Percentiles rank a stretch among this genome's conserved stretches.
phyloP scores from a whole-genome alignment of 2,797 vertebrate genomes.

The Danio aesculapii region DNA sequence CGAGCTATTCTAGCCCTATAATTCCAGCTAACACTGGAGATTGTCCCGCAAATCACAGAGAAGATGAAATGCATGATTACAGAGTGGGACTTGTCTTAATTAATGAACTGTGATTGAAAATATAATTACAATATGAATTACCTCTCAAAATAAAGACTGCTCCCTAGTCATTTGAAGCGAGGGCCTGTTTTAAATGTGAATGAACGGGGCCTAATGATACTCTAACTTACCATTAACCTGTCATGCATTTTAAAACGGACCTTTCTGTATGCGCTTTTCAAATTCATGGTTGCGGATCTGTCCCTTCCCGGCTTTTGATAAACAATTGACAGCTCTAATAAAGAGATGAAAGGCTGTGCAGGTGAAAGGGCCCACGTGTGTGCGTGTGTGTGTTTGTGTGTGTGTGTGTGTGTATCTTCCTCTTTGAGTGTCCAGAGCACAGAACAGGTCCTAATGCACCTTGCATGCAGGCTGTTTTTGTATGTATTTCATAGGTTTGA shows the following conservation, averaged over 20 bases:
- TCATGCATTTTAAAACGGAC: constrained; percentile 82
- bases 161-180: constrained; percentile 83
- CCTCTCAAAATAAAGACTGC: constrained; percentile 81
- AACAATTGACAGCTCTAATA: constrained; percentile 83
- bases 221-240: constrained; percentile 84
- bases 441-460: constrained; percentile 42
- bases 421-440: constrained; percentile 35
- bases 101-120: constrained; percentile 87
- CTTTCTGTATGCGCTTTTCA: constrained; percentile 71
- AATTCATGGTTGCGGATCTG: constrained; percentile 63
- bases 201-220: constrained; percentile 75
- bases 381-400: background rate
- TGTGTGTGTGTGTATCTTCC: constrained; percentile 31
- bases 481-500: constrained; percentile 26
- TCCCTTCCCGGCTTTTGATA: constrained; percentile 77
- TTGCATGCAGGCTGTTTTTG: constrained; percentile 21
- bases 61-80: constrained; percentile 86
- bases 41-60: constrained; percentile 72
- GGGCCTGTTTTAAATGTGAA: constrained; percentile 80
- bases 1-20: constrained; percentile 49
- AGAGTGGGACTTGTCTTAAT: constrained; percentile 80
- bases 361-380: constrained; percentile 50
- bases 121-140: constrained; percentile 88
- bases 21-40: constrained; percentile 63
- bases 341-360: constrained; percentile 78